phyloP scores from a whole-genome alignment of 30 jellyfish, hydroid and myxozoan species.

The Cassiopea xamachana region DNA sequence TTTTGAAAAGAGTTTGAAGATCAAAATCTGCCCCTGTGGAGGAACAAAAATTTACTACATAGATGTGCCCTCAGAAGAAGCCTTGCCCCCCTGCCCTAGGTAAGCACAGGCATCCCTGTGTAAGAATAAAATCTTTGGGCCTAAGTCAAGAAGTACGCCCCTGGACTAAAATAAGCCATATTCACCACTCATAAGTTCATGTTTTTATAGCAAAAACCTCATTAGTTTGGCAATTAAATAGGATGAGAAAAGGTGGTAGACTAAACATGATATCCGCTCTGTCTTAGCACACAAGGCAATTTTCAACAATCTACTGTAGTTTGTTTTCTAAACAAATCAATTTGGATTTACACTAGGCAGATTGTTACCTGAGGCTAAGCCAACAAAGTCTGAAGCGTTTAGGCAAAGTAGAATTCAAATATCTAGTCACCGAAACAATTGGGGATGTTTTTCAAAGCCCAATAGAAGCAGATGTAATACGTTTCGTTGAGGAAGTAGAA shows the following conservation, averaged over 20 bases:
- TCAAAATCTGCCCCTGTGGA: too few species aligned
- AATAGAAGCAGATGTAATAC: constrained; percentile 23
- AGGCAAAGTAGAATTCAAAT: constrained; percentile 1
- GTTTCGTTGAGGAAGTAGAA: constrained; percentile 10
- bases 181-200: background rate
- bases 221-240: constrained; percentile 5
- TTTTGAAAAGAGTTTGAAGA: too few species aligned
- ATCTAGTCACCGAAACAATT: background rate
- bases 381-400: constrained; percentile 16
- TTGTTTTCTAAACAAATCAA: constrained; percentile 52
- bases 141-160: background rate
- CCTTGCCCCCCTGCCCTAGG: too few species aligned
- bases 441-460: constrained; percentile 3
- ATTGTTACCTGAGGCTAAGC: constrained; percentile 26
- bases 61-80: too few species aligned
- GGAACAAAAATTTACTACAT: too few species aligned
- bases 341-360: constrained; percentile 22
- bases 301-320: constrained; percentile 21
- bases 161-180: too few species aligned
- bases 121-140: background rate
- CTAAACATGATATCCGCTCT: constrained; percentile 21
- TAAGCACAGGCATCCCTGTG: too few species aligned
- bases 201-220: constrained; percentile 3
- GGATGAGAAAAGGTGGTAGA: constrained; percentile 5
- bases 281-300: constrained; percentile 7